phyloP scores from a whole-genome alignment of 2,113 vertebrate genomes.

The Cettia cetti region DNA sequence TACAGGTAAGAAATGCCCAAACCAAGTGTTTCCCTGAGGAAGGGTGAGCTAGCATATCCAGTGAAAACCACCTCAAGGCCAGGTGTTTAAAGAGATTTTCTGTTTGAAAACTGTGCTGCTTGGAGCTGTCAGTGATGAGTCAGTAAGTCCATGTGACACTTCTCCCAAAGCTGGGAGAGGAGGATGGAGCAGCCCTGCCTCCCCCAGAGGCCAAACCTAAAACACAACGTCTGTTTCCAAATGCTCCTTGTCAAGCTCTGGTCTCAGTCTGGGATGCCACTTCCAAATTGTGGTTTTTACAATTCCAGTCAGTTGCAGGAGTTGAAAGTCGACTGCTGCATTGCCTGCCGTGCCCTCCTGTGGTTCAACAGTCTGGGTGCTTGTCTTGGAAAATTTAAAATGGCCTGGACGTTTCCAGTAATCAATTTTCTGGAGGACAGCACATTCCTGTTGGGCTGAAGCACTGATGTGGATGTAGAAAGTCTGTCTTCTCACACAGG shows the following conservation, averaged over 20 bases:
- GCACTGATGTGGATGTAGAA: background rate
- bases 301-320: conserved; percentile 30
- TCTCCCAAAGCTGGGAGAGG: background rate
- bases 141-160: background rate
- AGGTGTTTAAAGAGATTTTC: background rate
- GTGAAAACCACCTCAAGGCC: background rate
- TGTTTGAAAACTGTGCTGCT: background rate
- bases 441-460: background rate
- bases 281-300: conserved; percentile 16
- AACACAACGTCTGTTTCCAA: background rate
- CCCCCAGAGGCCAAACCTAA: background rate
- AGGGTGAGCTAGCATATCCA: background rate
- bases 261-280: background rate
- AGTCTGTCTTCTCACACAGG: background rate
- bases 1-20: background rate
- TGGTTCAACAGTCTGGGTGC: background rate
- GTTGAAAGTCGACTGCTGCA: background rate
- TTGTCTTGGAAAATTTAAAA: conserved; percentile 4
- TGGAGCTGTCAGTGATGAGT: background rate
- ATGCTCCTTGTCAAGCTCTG: background rate
- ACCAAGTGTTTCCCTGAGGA: background rate
- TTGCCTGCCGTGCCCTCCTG: background rate
- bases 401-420: background rate
- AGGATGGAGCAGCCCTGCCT: background rate
- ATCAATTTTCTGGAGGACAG: conserved; percentile 22